Evolutionary conservation across 2,888 invertebrate species (phyloP).

Genomic region (Hemaris fuciformis): DNA sequence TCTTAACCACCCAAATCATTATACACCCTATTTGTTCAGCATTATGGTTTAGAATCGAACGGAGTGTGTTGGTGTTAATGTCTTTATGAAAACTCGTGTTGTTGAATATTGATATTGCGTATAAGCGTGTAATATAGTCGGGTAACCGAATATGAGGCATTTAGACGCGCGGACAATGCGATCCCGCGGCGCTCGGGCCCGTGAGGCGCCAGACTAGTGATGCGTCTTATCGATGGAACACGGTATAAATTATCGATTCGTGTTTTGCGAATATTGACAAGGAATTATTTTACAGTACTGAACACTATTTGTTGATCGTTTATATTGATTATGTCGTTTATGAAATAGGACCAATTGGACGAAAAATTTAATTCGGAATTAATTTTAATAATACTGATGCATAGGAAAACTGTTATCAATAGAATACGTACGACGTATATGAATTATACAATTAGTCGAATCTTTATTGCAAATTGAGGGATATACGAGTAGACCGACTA

Average conservation of each 20-base stretch:
- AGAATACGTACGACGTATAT: too few relatives aligned
- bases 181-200: slow-evolving; percentile 65
- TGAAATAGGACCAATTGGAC: too few relatives aligned
- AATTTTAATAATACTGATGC: too few relatives aligned
- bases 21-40: slow-evolving; percentile 14
- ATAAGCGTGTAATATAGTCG: slow-evolving; percentile 67
- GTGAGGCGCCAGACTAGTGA: slow-evolving; percentile 69
- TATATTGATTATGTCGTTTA: too few relatives aligned
- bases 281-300: background rate
- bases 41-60: slow-evolving; percentile 30
- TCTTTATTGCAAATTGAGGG: too few relatives aligned
- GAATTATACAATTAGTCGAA: too few relatives aligned
- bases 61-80: slow-evolving; percentile 39
- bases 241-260: slow-evolving; percentile 24
- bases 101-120: slow-evolving; percentile 65
- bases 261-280: background rate
- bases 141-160: slow-evolving; percentile 80
- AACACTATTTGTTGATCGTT: too few relatives aligned
- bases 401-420: too few relatives aligned
- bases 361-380: too few relatives aligned
- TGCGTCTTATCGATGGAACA: slow-evolving; percentile 22
- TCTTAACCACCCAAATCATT: slow-evolving; percentile 19
- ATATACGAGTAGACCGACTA: too few relatives aligned
- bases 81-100: slow-evolving; percentile 25
- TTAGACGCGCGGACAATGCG: slow-evolving; percentile 72